phyloP scores from a whole-genome alignment of 2,113 vertebrate genomes.

The Dascyllus trimaculatus region DNA sequence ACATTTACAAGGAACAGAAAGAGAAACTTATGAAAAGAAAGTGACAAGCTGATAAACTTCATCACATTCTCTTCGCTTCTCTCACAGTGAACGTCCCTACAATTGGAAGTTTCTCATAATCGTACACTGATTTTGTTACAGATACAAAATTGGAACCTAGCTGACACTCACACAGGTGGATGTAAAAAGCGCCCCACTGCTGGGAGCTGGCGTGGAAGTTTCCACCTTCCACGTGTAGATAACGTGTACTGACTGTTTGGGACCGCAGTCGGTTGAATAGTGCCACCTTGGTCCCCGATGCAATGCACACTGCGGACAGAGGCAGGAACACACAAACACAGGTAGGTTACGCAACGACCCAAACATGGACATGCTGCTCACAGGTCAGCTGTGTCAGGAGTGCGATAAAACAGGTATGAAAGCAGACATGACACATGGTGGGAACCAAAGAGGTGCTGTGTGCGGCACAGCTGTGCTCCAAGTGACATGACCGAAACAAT shows the following conservation, averaged over 20 bases:
- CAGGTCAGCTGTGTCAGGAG: constrained; percentile 3
- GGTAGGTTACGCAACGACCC: constrained; percentile 2
- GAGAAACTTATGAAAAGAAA: not conserved
- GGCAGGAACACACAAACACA: not conserved
- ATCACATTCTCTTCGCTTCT: not conserved
- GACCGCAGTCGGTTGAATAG: constrained; percentile 98
- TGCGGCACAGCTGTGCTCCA: not conserved
- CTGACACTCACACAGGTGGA: constrained; percentile 94
- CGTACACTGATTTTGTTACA: not conserved
- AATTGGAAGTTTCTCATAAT: no score
- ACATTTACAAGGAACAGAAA: not conserved
- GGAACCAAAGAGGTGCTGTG: not conserved
- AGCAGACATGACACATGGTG: not conserved
- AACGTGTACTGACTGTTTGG: constrained; percentile 98
- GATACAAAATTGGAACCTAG: not conserved
- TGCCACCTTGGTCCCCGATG: constrained; percentile 99
- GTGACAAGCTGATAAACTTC: constrained; percentile 20
- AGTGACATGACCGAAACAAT: not conserved
- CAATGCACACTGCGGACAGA: constrained; percentile 93
- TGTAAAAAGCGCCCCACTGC: constrained; percentile 99
- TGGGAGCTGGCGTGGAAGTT: constrained; percentile 99
- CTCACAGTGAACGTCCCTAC: not conserved
- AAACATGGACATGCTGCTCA: not conserved
- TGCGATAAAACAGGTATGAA: not conserved
- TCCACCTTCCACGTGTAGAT: constrained; percentile 98